Evolutionary conservation across 2,797 vertebrate genomes (phyloP), one percentile per base, ranked within the genome.

Genomic region (Schizopygopsis pylzovi): DNA sequence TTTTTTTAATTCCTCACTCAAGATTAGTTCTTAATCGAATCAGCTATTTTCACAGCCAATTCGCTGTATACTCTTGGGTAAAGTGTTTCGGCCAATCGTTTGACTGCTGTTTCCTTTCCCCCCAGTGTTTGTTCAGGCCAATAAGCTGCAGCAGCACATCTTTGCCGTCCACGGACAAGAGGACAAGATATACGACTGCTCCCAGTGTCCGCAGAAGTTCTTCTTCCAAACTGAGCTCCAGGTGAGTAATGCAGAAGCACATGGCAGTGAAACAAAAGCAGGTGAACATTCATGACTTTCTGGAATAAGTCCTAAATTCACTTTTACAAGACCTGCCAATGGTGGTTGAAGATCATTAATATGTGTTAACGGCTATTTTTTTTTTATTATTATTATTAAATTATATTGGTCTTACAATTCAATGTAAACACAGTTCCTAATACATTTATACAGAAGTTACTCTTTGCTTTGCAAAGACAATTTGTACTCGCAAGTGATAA

Each of bases 141-240:
- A 97, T 95, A 98, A 98, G 95, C 95, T 99, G 90, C 98, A 99
- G 94, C 98, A 99, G 93, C 98, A 99, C 93, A 99, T 99, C 93
- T 99, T 99, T 81, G 97, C 98, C 20, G 98, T 98, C 87, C 98
- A 99, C 0, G 98, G 98, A 86, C 98, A 99, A 91, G 98, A 99
- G 90, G 98, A 99, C 93, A 99, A 99, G 93, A 99, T 99, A 95
- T 99, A 99, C 20, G 98, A 99, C 95, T 99, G 98, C 91, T 97
- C 98, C 11, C 98, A 99, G 94, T 99, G 98, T 92, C 98, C 98
- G 0, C 98, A 99, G 96, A 99, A 99, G 96, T 99, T 99, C 96
- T 99, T 99, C 95, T 99, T 99, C 91, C 98, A 99, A 95, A 99
- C 98, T 25, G 98, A 99, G 93, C 96, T 99, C 94, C 98, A 99